These are phyloP conservation scores for Hemichromis elongatus DNA, from an alignment of 2,113 vertebrate species.

Conservation along the genomic window DNA sequence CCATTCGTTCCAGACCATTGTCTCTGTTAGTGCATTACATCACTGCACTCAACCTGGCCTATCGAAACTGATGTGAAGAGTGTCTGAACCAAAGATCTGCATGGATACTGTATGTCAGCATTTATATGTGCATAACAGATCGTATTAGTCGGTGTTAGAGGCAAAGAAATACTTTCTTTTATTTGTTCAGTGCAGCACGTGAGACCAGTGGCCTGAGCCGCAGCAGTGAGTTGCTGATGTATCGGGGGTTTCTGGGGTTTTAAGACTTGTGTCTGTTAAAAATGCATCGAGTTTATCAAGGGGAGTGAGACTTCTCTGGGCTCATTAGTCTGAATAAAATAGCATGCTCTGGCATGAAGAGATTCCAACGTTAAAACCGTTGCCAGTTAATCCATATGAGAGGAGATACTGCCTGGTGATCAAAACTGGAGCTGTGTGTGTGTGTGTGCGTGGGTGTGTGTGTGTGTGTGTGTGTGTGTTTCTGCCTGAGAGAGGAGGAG, in stretches of 20 bases:
- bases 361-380: slow-evolving; percentile 53
- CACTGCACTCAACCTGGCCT: slow-evolving; percentile 1
- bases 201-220: slow-evolving; percentile 37
- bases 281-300: slow-evolving; percentile 75
- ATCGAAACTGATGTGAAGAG: neutral
- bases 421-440: slow-evolving; percentile 55
- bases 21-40: slow-evolving; percentile 48
- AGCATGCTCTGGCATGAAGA: slow-evolving; percentile 65
- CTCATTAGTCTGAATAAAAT: slow-evolving; percentile 75
- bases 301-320: slow-evolving; percentile 65
- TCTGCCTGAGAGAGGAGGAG: slow-evolving; percentile 30
- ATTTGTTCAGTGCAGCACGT: slow-evolving; percentile 21
- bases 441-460: slow-evolving; percentile 12
- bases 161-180: slow-evolving; percentile 1
- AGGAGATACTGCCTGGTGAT: slow-evolving; percentile 64
- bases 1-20: slow-evolving; percentile 43
- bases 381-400: slow-evolving; percentile 70
- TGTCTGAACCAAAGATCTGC: neutral
- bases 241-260: slow-evolving; percentile 41
- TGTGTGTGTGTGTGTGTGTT: slow-evolving; percentile 15
- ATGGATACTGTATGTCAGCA: neutral
- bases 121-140: neutral
- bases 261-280: slow-evolving; percentile 70
- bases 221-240: slow-evolving; percentile 32
- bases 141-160: neutral